phyloP scores from a whole-genome alignment of 2,888 invertebrate genomes.

The Asteroscopus sphinx region DNA sequence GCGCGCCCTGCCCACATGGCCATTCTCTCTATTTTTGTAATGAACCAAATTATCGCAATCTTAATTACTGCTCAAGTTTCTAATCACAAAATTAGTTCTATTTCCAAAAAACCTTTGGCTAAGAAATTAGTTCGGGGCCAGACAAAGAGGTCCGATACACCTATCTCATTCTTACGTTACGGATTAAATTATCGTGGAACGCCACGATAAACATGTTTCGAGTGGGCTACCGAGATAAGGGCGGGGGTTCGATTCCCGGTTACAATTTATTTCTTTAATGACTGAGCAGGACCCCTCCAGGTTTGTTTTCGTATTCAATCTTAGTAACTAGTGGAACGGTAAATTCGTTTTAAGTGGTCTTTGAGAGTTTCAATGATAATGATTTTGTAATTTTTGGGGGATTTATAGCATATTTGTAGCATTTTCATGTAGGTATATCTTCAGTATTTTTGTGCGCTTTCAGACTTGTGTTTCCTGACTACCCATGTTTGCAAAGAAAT shows the following conservation, averaged over 20 bases:
- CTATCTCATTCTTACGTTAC: constrained; percentile 35
- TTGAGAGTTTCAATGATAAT: constrained; percentile 21
- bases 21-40: too few relatives aligned
- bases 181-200: constrained; percentile 60
- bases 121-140: background rate
- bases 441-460: too few relatives aligned
- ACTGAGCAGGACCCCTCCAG: constrained; percentile 54
- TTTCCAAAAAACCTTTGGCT: background rate
- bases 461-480: too few relatives aligned
- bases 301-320: constrained; percentile 51
- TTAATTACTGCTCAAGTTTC: background rate
- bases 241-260: constrained; percentile 55
- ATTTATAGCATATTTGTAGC: too few relatives aligned
- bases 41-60: background rate
- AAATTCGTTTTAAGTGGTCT: constrained; percentile 49
- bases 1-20: too few relatives aligned
- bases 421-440: too few relatives aligned
- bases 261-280: constrained; percentile 58
- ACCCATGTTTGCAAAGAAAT: too few relatives aligned
- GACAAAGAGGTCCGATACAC: constrained; percentile 35
- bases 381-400: background rate
- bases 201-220: constrained; percentile 58
- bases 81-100: background rate
- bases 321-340: constrained; percentile 30
- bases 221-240: constrained; percentile 61